Evolutionary conservation across 1,140 invertebrate species (phyloP), one percentile per base, ranked within the genome.

Genomic region (Tribolium castaneum): DNA sequence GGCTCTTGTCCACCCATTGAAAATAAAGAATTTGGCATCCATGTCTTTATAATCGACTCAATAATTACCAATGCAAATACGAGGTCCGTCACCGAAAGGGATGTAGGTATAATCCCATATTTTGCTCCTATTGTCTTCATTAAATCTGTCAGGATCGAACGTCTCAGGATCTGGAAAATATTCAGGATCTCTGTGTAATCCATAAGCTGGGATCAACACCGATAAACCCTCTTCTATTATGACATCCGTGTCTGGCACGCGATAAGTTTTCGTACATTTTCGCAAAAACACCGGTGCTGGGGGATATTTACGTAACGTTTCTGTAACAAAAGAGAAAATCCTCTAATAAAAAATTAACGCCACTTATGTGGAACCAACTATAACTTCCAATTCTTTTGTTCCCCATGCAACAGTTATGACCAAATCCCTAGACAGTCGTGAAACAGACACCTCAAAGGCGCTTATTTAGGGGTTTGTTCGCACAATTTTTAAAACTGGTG

Each of bases 81-180:
- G 87, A 2, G 91, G 90, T 3, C 93, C 93, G 73, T 91, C 91
- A 12, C 91, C 92, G 83, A 94, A 94, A 2, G 93, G 92, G 77
- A 92, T 85, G 81, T 90, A 94, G 0, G 89, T 87, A 3, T 83
- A 82, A 66, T 86, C 85, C 75, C 81, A 79, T 22, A 88, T 84
- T 70, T 87, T 81, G 2, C 79, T 76, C 45, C 86, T 86, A 73
- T 89, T 88, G 73, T 87, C 85, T 12, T 89, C 88, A 6, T 87
- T 84, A 83, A 94, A 94, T 74, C 92, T 85, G 54, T 93, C 91
- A 0, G 93, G 93, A 86, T 93, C 88, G 82, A 93, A 94, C 6
- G 82, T 81, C 35, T 92, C 89, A 6, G 93, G 92, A 75, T 94
- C 86, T 3, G 91, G 89, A 82, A 88, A 94, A 80, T 88, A 88